Conservation (phyloP, 2,888 invertebrate species). For the Heliconius ismenius region DNA sequence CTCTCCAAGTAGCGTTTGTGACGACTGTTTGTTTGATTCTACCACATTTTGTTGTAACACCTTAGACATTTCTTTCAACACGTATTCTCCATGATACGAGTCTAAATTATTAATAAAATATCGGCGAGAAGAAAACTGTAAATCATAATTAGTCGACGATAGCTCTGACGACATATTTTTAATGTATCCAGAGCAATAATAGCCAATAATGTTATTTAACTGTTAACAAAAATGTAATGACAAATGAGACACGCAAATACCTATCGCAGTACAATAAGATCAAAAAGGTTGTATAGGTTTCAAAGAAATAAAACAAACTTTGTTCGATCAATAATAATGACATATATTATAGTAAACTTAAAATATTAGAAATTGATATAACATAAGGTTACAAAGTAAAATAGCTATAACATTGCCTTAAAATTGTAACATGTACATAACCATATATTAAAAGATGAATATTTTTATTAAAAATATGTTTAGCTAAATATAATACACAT, state of each 20-base stretch:
- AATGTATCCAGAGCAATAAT: background rate
- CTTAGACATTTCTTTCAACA: constrained; percentile 68
- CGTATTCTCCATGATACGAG: constrained; percentile 79
- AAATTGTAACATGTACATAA: constrained; percentile 8
- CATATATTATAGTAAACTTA: constrained; percentile 9
- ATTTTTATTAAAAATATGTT: background rate
- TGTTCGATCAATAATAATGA: background rate
- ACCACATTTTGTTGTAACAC: constrained; percentile 58
- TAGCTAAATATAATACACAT: background rate
- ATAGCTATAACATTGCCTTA: constrained; percentile 5
- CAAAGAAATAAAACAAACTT: constrained; percentile 14
- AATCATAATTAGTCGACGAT: constrained; percentile 51
- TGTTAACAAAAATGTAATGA: background rate
- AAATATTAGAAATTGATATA: constrained; percentile 2
- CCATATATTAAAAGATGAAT: constrained; percentile 10
- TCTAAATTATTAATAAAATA: constrained; percentile 84
- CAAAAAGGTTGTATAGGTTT: constrained; percentile 5
- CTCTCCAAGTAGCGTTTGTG: constrained; percentile 59
- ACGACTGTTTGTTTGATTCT: constrained; percentile 51
- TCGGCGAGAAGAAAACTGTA: constrained; percentile 71
- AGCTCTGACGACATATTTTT: constrained; percentile 54
- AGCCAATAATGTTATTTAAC: background rate
- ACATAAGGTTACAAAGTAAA: background rate
- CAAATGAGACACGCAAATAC: background rate
- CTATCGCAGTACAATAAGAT: background rate